Conservation (phyloP, 1,140 invertebrate genomes). For the Dufourea novaeangliae region DNA sequence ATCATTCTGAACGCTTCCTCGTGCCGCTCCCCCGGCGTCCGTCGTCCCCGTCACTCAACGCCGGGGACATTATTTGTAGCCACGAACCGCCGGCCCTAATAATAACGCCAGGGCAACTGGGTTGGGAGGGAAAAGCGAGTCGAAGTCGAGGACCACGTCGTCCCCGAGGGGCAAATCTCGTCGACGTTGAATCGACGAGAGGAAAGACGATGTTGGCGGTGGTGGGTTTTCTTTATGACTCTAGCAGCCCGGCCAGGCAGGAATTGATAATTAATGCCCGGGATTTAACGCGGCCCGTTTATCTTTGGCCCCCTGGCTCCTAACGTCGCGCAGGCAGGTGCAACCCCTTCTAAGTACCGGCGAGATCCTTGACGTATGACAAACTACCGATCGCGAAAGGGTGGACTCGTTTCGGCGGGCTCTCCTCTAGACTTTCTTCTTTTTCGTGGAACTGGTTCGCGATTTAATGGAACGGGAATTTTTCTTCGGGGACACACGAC, state of each 20-base stretch:
- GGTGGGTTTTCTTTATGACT: constrained; percentile 27
- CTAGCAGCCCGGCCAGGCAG: neutral
- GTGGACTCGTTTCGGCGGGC: constrained; percentile 59
- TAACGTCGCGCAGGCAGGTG: constrained; percentile 70
- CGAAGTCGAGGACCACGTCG: neutral
- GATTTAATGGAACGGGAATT: neutral
- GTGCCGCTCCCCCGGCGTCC: constrained; percentile 9
- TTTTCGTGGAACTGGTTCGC: neutral
- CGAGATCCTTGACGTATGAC: constrained; percentile 66
- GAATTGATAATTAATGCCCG: constrained; percentile 67
- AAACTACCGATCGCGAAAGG: constrained; percentile 75
- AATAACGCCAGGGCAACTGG: constrained; percentile 53
- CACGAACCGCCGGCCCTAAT: constrained; percentile 57
- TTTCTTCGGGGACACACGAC: neutral
- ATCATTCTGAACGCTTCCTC: constrained; percentile 60
- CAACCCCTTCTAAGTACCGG: constrained; percentile 57
- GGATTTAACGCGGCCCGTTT: constrained; percentile 61
- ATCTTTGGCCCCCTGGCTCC: constrained; percentile 56
- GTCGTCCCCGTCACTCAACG: constrained; percentile 52
- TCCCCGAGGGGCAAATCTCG: constrained; percentile 40
- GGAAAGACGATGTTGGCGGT: constrained; percentile 6
- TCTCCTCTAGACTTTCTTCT: neutral
- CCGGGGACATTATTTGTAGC: constrained; percentile 63
- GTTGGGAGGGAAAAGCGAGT: neutral
- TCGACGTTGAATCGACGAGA: constrained; percentile 44